phyloP scores from a whole-genome alignment of 2,888 invertebrate species.

The Ctenicera cuprea region DNA sequence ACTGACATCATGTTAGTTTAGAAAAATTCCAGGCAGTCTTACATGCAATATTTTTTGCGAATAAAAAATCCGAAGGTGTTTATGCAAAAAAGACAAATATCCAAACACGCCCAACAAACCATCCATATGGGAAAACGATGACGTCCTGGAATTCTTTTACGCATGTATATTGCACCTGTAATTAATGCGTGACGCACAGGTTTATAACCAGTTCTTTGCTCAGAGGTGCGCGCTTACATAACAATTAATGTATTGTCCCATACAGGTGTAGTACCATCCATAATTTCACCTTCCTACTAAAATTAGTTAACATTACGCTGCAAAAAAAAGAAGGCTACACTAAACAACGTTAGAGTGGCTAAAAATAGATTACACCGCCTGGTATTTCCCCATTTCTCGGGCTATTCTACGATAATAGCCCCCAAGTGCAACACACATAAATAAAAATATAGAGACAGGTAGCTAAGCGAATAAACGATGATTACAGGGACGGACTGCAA shows the following conservation, averaged over 20 bases:
- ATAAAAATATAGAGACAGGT: conserved; percentile 28
- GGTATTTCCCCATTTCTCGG: conserved; percentile 29
- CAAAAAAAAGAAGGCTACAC: neutral
- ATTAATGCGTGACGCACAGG: conserved; percentile 3
- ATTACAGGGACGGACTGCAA: conserved; percentile 37
- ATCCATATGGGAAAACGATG: neutral
- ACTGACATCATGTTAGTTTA: too few species aligned
- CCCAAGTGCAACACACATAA: neutral
- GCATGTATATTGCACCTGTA: neutral
- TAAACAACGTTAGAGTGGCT: neutral
- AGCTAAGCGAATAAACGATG: conserved; percentile 26
- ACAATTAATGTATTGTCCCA: neutral
- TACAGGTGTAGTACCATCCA: neutral
- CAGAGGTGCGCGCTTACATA: conserved; percentile 10
- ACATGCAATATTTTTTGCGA: too few species aligned
- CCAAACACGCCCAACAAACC: neutral
- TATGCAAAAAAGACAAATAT: too few species aligned
- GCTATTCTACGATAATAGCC: conserved; percentile 2
- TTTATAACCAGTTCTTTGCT: too few species aligned
- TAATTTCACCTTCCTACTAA: conserved; percentile 4
- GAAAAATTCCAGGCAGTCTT: too few species aligned
- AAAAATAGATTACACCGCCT: conserved; percentile 20
- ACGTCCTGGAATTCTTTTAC: neutral
- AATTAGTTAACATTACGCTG: conserved; percentile 3
- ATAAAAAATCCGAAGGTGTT: too few species aligned